phyloP scores from a whole-genome alignment of 2,888 invertebrate species.

The Sinohyriopsis cumingii region DNA sequence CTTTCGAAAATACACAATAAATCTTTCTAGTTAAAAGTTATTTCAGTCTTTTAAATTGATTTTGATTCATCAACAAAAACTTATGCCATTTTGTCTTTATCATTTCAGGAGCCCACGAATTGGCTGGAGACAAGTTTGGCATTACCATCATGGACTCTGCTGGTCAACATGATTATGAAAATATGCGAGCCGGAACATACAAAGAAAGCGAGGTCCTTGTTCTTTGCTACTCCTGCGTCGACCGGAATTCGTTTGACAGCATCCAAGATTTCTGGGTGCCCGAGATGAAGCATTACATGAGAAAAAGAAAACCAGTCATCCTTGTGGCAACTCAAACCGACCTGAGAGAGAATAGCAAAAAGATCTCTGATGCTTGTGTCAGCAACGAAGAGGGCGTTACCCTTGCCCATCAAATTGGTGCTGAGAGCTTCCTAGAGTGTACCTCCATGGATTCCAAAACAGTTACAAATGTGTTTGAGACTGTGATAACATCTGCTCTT shows the following conservation, averaged over 20 bases:
- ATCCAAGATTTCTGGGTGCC: constrained; percentile 56
- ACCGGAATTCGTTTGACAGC: constrained; percentile 53
- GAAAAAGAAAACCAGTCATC: constrained; percentile 49
- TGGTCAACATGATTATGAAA: constrained; percentile 55
- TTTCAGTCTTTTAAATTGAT: no score
- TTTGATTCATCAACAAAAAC: neutral
- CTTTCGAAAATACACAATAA: no score
- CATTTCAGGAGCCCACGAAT: constrained; percentile 47
- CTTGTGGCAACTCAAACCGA: no score
- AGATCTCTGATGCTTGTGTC: constrained; percentile 3
- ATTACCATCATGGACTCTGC: constrained; percentile 56
- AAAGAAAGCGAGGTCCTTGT: constrained; percentile 54
- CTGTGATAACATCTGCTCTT: constrained; percentile 37
- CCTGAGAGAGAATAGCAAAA: constrained; percentile 23
- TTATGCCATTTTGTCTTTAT: constrained; percentile 2
- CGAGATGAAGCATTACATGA: constrained; percentile 46
- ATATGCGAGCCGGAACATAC: constrained; percentile 47
- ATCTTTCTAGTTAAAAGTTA: no score
- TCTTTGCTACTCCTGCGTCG: constrained; percentile 54
- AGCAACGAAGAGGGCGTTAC: constrained; percentile 34
- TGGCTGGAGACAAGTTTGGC: constrained; percentile 53
- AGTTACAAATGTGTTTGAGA: constrained; percentile 40
- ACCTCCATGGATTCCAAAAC: constrained; percentile 34
- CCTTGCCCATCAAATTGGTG: constrained; percentile 36
- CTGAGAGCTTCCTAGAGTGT: constrained; percentile 46